phyloP scores from a whole-genome alignment of 2,888 invertebrate species.

The Cecidostiba fungosa region DNA sequence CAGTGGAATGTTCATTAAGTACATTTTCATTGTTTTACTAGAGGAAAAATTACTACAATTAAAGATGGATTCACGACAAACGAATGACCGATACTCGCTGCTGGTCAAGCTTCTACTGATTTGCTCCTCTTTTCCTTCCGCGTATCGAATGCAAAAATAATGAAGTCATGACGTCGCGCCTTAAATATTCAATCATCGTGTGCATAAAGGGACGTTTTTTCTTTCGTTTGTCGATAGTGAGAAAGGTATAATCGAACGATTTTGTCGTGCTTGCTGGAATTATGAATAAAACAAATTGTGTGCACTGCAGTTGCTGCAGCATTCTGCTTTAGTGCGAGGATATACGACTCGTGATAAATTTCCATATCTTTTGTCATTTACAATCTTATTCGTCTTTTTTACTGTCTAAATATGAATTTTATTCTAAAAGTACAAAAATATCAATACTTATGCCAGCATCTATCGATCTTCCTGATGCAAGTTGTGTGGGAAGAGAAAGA shows the following conservation, averaged over 20 bases:
- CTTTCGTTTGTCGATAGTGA: neutral
- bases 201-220: neutral
- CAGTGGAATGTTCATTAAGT: neutral
- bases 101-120: neutral
- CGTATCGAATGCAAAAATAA: neutral
- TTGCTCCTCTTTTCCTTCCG: neutral
- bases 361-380: neutral
- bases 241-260: neutral
- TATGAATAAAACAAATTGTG: constrained; percentile 8
- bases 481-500: too few relatives aligned
- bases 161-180: neutral
- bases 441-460: too few relatives aligned
- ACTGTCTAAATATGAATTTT: neutral
- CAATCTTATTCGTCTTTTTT: neutral
- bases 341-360: neutral
- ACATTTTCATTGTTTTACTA: neutral
- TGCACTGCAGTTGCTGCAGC: neutral
- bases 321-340: neutral
- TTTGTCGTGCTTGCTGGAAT: neutral
- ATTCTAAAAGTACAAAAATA: neutral
- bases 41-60: neutral
- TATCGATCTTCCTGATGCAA: too few relatives aligned
- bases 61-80: neutral
- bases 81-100: neutral
- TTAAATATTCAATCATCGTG: neutral